Evolutionary conservation across 2,113 vertebrate species (phyloP).

Genomic region (Eurystomus gularis): DNA sequence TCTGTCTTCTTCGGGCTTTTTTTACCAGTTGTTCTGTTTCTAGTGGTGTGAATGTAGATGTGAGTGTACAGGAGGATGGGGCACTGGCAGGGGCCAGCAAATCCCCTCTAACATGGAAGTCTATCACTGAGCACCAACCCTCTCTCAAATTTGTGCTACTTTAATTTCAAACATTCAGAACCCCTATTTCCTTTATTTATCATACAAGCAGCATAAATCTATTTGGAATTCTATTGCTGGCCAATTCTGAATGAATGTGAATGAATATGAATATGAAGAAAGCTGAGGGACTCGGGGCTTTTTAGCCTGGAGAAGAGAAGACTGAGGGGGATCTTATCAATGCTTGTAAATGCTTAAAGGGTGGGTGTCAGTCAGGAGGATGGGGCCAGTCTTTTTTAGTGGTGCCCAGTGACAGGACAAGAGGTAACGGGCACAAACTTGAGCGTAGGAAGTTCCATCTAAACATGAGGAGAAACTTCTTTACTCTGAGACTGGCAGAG

Average conservation of each 20-base stretch:
- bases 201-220: background rate
- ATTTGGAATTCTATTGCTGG: background rate
- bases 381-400: too few relatives aligned
- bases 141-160: background rate
- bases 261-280: too few relatives aligned
- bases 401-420: too few relatives aligned
- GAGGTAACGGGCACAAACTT: too few relatives aligned
- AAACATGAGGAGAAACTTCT: too few relatives aligned
- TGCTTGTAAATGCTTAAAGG: too few relatives aligned
- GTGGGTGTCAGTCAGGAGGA: too few relatives aligned
- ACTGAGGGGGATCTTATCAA: too few relatives aligned
- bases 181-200: background rate
- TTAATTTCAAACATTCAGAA: background rate
- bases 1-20: background rate
- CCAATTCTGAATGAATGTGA: background rate
- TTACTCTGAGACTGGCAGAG: too few relatives aligned
- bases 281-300: too few relatives aligned
- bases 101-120: background rate
- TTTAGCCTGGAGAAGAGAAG: too few relatives aligned
- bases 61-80: background rate
- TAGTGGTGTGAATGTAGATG: fast-evolving
- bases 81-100: background rate
- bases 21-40: background rate
- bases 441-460: too few relatives aligned
- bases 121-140: background rate